Evolutionary conservation across 2,888 invertebrate genomes (phyloP), one percentile per base, ranked within the genome.

Genomic region (Drosophila fungiperda): DNA sequence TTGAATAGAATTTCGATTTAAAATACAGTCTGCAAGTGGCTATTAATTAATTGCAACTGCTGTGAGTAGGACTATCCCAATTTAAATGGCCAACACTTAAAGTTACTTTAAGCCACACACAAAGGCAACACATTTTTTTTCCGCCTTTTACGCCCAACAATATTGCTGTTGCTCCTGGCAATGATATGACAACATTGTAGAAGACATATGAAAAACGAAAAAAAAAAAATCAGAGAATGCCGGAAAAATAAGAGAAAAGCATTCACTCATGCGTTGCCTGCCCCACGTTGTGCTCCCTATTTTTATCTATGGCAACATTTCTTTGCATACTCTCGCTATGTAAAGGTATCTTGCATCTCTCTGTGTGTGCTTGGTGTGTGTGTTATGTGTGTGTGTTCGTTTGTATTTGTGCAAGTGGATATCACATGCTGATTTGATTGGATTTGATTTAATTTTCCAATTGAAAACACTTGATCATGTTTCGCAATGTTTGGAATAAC

Each of bases 381-480:
- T 35, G 26, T 53, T 2, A 2, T 75, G 49, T 61, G 67, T 48
- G 35, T 35, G 26, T 53, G 23, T 33, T 63, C 48, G 54, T 26
- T 26, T 68, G 58, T 64, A 45, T 66, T 29, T 75, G 65, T 61
- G 66, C 54, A 54, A 50, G 49, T 71, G 59, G 57, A 65, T 82
- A 87, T 82, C 82, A 85, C 72, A 81, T 81, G 75, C 78, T 89
- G 87, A 87, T 90, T 90, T 87, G 90, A 87, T 87, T 87, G 90
- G 78, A 82, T 89, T 87, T 90, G 91, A 91, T 91, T 91, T 90
- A 89, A 91, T 91, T 91, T 91, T 89, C 92, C 91, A 87, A 90
- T 84, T 89, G 92, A 90, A 89, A 87, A 88, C 82, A 87, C 83
- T 90, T 89, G 83, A 76, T 87, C 88, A 83, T 76, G 78, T 83